Conservation (phyloP, 2,113 vertebrate species). For the Bombycilla garrulus region DNA sequence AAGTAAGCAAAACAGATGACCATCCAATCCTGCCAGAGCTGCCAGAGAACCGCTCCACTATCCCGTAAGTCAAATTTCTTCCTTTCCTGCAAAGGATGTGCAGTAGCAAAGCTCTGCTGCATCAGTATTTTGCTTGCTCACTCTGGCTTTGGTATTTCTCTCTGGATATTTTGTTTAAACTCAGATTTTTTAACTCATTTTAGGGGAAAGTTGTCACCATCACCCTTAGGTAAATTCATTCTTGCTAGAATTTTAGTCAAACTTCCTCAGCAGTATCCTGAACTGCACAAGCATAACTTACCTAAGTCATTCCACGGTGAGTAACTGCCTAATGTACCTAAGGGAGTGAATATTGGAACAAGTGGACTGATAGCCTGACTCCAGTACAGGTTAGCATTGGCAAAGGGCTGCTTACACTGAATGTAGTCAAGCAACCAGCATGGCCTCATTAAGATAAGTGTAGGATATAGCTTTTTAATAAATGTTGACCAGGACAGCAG, state of each 20-base stretch:
- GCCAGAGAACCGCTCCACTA: conserved; percentile 82
- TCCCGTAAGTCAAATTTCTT: conserved; percentile 78
- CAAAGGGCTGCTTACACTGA: neutral
- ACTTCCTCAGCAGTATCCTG: neutral
- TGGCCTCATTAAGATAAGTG: neutral
- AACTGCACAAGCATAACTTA: neutral
- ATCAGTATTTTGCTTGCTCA: neutral
- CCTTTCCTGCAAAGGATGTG: neutral
- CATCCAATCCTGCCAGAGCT: conserved; percentile 87
- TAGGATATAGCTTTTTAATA: neutral
- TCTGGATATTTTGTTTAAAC: neutral
- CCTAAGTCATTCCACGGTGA: neutral
- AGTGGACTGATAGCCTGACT: neutral
- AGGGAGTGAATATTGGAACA: neutral
- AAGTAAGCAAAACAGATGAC: conserved; percentile 75
- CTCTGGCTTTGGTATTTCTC: neutral
- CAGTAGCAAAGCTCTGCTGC: neutral
- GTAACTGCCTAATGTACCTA: neutral
- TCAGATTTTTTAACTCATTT: neutral
- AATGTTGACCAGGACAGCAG: neutral
- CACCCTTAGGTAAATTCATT: neutral
- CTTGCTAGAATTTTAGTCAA: neutral
- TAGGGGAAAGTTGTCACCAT: neutral
- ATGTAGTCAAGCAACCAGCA: neutral
- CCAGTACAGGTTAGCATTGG: neutral